These are phyloP conservation scores for Cynopterus sphinx DNA, from an alignment of 2,797 vertebrate genomes.

Conservation along the genomic window DNA sequence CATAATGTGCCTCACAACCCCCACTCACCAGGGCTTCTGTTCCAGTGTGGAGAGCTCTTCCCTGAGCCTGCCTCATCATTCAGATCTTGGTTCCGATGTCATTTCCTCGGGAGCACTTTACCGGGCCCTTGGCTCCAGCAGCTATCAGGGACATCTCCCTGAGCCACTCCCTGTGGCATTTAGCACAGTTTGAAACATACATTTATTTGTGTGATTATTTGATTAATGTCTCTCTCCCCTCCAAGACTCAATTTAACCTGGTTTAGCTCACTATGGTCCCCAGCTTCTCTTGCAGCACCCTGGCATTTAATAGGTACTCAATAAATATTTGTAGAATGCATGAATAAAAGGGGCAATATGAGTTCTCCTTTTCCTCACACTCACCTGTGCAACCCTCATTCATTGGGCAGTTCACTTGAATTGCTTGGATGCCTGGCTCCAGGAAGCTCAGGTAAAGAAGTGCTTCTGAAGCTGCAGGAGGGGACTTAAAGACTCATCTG, in stretches of 20 bases:
- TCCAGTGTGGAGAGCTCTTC: not conserved
- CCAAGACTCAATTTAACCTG: not conserved
- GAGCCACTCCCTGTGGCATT: not conserved
- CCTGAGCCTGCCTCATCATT: not conserved
- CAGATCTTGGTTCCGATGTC: not conserved
- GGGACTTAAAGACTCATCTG: not conserved
- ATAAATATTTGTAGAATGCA: constrained; percentile 77
- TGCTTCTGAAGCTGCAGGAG: not conserved
- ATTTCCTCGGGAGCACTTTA: not conserved
- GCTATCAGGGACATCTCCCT: not conserved
- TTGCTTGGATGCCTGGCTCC: not conserved
- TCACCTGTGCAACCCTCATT: not conserved
- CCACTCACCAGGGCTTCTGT: not conserved
- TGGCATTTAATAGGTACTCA: constrained; percentile 53
- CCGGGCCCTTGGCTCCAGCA: not conserved
- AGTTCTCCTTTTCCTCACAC: not conserved
- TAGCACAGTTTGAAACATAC: not conserved
- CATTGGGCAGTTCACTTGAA: not conserved
- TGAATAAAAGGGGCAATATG: not conserved
- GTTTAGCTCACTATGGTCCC: not conserved
- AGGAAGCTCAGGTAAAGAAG: too few relatives aligned
- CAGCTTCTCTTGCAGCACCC: not conserved
- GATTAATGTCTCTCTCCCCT: not conserved
- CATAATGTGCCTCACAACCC: not conserved
- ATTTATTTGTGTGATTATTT: not conserved